These are phyloP conservation scores for Galerucella calmariensis DNA, from an alignment of 2,888 invertebrate genomes.

Conservation along the genomic window DNA sequence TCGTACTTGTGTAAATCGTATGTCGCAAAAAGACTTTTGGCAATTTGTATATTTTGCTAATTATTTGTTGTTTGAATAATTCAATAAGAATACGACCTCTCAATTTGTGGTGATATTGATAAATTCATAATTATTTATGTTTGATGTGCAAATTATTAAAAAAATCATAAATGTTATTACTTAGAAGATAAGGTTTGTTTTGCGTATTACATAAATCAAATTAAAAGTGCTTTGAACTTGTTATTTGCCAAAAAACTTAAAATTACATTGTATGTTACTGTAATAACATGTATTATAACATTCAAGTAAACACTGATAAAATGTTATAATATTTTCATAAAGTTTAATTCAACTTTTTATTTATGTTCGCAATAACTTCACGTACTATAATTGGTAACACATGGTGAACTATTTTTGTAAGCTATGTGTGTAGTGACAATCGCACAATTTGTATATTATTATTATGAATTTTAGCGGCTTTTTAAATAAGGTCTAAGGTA, in stretches of 20 bases:
- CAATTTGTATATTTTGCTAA: too few species aligned
- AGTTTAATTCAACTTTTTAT: background rate
- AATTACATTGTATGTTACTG: background rate
- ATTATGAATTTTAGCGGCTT: too few species aligned
- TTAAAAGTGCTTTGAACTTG: conserved; percentile 7
- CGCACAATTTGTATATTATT: too few species aligned
- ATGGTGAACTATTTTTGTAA: too few species aligned
- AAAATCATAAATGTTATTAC: background rate
- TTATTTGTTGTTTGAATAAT: background rate
- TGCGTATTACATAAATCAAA: background rate
- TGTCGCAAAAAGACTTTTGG: too few species aligned
- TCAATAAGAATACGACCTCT: background rate
- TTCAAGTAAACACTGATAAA: background rate
- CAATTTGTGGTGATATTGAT: background rate
- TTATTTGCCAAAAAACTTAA: background rate
- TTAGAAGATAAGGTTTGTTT: background rate
- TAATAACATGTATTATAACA: background rate
- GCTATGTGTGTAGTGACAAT: too few species aligned
- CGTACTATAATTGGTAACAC: too few species aligned
- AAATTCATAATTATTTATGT: background rate
- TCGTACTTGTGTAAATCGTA: too few species aligned
- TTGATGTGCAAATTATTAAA: background rate
- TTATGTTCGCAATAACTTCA: too few species aligned
- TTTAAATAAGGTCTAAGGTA: too few species aligned
- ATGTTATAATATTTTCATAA: background rate